phyloP scores from a whole-genome alignment of 2,797 vertebrate genomes.

The Characodon lateralis region DNA sequence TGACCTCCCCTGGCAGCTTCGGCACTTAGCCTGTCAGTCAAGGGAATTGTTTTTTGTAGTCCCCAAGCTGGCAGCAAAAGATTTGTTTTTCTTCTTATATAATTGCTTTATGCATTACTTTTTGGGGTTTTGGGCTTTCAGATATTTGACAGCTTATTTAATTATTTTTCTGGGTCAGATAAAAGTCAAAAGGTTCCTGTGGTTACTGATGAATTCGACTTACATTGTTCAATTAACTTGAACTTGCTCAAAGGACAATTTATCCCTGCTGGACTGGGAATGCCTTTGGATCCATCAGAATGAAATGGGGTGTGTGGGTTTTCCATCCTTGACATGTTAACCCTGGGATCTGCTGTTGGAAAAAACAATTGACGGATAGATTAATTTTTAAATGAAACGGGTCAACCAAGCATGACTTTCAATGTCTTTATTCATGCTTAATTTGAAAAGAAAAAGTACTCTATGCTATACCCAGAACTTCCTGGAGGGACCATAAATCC shows the following conservation, averaged over 20 bases:
- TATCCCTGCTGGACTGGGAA: background rate
- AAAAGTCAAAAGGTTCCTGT: background rate
- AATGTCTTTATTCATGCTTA: too few species aligned
- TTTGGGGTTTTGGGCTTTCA: background rate
- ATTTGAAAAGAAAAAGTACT: too few species aligned
- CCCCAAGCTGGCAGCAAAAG: constrained; percentile 25
- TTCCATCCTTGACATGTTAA: too few species aligned
- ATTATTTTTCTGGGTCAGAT: background rate
- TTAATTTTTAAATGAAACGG: too few species aligned
- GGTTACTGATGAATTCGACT: too few species aligned
- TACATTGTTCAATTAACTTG: background rate
- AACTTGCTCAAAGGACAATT: background rate
- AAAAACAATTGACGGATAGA: too few species aligned
- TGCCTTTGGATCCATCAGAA: too few species aligned
- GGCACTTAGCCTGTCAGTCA: constrained; percentile 40
- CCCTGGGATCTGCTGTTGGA: too few species aligned
- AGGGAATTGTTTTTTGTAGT: constrained; percentile 41
- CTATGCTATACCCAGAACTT: too few species aligned
- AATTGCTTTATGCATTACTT: background rate
- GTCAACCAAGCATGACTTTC: too few species aligned
- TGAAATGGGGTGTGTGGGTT: too few species aligned
- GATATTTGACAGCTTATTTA: background rate
- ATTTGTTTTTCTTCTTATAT: background rate
- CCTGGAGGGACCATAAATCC: too few species aligned
- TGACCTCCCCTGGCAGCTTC: constrained; percentile 49